Percentiles rank a stretch among this genome's conserved stretches.
phyloP scores from a whole-genome alignment of 2,113 vertebrate genomes.

The Labeo rohita region DNA sequence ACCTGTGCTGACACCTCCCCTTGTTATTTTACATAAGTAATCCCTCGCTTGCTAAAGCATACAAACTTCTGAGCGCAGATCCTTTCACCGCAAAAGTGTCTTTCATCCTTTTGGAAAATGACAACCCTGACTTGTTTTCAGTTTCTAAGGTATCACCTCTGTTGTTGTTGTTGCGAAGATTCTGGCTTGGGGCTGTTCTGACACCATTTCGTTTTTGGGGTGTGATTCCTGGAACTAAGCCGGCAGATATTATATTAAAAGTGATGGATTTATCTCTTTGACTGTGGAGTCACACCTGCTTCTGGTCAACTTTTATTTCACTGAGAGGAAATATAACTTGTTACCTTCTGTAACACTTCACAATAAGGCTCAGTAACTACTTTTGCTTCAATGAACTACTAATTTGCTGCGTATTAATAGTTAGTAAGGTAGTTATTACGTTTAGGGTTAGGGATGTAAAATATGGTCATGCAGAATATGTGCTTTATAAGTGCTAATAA shows the following conservation, averaged over 20 bases:
- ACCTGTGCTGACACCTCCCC: conserved; percentile 62
- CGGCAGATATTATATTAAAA: conserved; percentile 13
- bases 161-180: conserved; percentile 33
- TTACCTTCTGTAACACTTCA: background rate
- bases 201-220: conserved; percentile 44
- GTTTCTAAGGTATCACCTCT: conserved; percentile 53
- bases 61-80: conserved; percentile 45
- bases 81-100: conserved; percentile 47
- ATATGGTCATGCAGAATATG: too few species aligned
- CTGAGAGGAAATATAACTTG: background rate
- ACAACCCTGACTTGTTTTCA: conserved; percentile 50
- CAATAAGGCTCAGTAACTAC: background rate
- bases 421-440: too few species aligned
- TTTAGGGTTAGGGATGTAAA: too few species aligned
- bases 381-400: too few species aligned
- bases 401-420: too few species aligned
- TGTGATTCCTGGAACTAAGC: conserved; percentile 38
- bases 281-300: conserved; percentile 15
- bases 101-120: conserved; percentile 57
- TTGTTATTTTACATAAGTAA: conserved; percentile 58
- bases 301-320: conserved; percentile 1
- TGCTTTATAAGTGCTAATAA: too few species aligned
- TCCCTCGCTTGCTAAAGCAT: conserved; percentile 54
- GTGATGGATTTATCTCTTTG: conserved; percentile 1
- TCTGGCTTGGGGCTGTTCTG: conserved; percentile 32